These are phyloP conservation scores for Watersipora subatra DNA, from an alignment of 1,140 invertebrate species.

Conservation along the genomic window DNA sequence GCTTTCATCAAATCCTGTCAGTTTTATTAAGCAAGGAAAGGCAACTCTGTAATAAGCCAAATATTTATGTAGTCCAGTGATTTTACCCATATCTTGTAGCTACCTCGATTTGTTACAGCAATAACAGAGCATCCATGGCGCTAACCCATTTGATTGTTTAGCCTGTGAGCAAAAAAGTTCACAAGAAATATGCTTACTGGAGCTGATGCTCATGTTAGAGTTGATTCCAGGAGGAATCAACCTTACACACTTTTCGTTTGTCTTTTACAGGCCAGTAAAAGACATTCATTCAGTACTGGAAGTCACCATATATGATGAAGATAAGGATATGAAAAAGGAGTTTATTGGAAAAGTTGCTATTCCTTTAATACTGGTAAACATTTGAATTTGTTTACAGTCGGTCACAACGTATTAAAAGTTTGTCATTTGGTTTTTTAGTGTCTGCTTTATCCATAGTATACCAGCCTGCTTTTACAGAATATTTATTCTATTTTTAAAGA, in stretches of 20 bases:
- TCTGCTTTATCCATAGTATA: not conserved
- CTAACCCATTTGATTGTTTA: too few relatives aligned
- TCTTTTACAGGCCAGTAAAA: constrained; percentile 67
- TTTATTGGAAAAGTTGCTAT: constrained; percentile 87
- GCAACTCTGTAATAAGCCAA: too few relatives aligned
- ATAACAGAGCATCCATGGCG: too few relatives aligned
- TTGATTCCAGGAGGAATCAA: too few relatives aligned
- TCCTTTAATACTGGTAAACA: constrained; percentile 53
- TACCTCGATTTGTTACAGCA: too few relatives aligned
- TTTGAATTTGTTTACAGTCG: not conserved
- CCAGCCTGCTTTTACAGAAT: not conserved
- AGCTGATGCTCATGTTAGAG: too few relatives aligned
- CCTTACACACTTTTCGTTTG: not conserved
- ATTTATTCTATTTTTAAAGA: not conserved
- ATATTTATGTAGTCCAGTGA: too few relatives aligned
- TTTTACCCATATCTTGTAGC: too few relatives aligned
- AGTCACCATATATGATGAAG: constrained; percentile 96
- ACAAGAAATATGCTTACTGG: too few relatives aligned
- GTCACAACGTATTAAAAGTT: not conserved
- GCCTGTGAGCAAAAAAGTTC: too few relatives aligned
- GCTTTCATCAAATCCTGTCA: too few relatives aligned
- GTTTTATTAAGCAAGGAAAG: too few relatives aligned
- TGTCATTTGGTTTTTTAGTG: not conserved
- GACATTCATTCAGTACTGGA: constrained; percentile 92
- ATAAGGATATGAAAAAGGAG: constrained; percentile 92